Base-by-base conservation (phyloP, 2,888 invertebrate species). In the Crossocerus cetratus region DNA sequence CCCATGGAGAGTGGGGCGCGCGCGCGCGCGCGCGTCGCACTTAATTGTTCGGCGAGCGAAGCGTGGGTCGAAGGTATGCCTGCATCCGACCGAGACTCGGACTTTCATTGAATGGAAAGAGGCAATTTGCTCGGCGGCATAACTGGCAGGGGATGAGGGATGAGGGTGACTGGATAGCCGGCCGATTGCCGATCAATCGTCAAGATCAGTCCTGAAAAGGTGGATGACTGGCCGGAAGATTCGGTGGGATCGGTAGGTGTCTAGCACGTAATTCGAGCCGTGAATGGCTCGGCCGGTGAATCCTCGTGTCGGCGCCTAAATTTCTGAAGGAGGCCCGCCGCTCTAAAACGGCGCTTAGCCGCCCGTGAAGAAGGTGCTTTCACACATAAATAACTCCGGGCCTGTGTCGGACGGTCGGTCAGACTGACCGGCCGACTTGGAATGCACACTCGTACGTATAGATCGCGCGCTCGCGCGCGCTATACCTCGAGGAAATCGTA, bases 261-360 rank as follows among this genome's bases (percentile, higher is more conserved):
- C 75, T 65, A 57, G 78, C 61, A 70, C 65, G 76, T 75, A 76
- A 69, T 72, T 77, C 67, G 77, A 77, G 42, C 60, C 65, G 45
- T 14, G 42, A 57, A 59, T 55, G 53, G 69, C 59, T 54, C 42
- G 64, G 65, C 59, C 64, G 49, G 55, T 74, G 76, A 74, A 71
- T 72, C 76, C 72, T 69, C 61, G 45, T 21, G 71, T 74, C 67
- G 77, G 84, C 82, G 81, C 80, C 69, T 80, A 80, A 84, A 82
- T 83, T 76, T 83, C 72, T 80, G 45, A 67, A 62, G 68, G 67
- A 63, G 62, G n/a, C 55, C 53, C 58, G 49, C 8, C 32, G 32
- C 53, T n/a, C 58, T 18, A 43, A 57, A 44, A 55, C 32, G 65
- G 63, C 63, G 70, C 66, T 63, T 69, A 69, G 59, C 49, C 45